Conservation (phyloP, 2,888 invertebrate species). For the Meandrusa payeni region DNA sequence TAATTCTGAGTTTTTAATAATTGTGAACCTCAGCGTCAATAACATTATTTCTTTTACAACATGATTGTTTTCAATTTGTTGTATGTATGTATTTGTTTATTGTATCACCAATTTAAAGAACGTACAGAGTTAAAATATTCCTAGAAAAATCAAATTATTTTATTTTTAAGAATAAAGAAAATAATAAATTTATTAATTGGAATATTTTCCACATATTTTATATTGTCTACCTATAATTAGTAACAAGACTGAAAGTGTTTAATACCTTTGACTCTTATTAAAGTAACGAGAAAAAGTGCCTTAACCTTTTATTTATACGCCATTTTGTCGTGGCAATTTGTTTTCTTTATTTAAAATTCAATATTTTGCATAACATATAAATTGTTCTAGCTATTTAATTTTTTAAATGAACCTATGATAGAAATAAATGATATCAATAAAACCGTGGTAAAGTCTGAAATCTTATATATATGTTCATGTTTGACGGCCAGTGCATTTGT, state of each 20-base stretch:
- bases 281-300: constrained; percentile 2
- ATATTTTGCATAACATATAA: constrained; percentile 3
- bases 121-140: no score
- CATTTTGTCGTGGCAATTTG: constrained; percentile 26
- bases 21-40: no score
- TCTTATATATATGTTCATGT: constrained; percentile 18
- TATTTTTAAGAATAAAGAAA: no score
- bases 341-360: constrained; percentile 14
- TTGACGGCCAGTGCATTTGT: constrained; percentile 31
- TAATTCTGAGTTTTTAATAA: no score
- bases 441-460: constrained; percentile 9
- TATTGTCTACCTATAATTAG: no score
- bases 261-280: not conserved
- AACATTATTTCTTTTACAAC: no score
- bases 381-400: not conserved
- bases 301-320: constrained; percentile 19
- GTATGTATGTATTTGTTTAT: no score
- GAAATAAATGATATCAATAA: not conserved
- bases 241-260: not conserved
- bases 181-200: no score
- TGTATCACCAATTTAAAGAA: no score
- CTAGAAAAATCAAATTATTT: no score
- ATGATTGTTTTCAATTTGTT: no score
- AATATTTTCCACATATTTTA: no score
- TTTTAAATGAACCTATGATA: constrained; percentile 1